Evolutionary conservation across 2,113 vertebrate genomes (phyloP), one percentile per base, ranked within the genome.

Genomic region (Lipotes vexillifer): DNA sequence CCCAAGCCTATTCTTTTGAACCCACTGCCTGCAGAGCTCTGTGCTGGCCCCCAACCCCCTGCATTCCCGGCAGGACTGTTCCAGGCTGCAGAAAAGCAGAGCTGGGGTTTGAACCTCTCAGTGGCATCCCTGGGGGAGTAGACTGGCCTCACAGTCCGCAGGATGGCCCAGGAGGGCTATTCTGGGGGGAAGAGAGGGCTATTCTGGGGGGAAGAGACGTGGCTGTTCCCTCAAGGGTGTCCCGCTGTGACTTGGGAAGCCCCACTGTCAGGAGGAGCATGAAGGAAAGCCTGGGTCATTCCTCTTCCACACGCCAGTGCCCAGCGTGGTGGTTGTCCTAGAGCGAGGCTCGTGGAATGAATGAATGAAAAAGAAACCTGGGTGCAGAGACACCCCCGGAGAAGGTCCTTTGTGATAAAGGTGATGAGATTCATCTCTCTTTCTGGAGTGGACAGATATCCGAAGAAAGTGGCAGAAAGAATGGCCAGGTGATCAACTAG

Each of bases 191-290:
- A 44, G 44, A 44, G 7, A 44, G 17, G 15, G 63, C 23, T 12
- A 18, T 75, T 44, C 20, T 6, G 41, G 41, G 41, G 41, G 41
- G 20, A 2, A 44, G 59, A 49, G 25, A 38, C 13, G 20, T 23
- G 80, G 65, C 46, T 41, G 46, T 23, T n/a, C 52, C 69, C 33
- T 65, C 57, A 1, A 11, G 72, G 31, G 29, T 38, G 29, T 38
- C 80, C 66, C 1, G 0, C 87, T 15, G 52, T 65, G 90, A 57
- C 75, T 3, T 6, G n/a, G 72, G 75, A 83, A 68, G 82, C 63
- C 68, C 29, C 41, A 2, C 5, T 5, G 41, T 33, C 0, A 0
- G 44, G 18, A 46, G 61, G 92, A 93, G 0, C 10, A 0, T 10
- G 12, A 29, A 33, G 23, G 33, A 41, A 66, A 88, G 88, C 27